Evolutionary conservation across 2,888 invertebrate species (phyloP).

Genomic region (Idaea biselata): DNA sequence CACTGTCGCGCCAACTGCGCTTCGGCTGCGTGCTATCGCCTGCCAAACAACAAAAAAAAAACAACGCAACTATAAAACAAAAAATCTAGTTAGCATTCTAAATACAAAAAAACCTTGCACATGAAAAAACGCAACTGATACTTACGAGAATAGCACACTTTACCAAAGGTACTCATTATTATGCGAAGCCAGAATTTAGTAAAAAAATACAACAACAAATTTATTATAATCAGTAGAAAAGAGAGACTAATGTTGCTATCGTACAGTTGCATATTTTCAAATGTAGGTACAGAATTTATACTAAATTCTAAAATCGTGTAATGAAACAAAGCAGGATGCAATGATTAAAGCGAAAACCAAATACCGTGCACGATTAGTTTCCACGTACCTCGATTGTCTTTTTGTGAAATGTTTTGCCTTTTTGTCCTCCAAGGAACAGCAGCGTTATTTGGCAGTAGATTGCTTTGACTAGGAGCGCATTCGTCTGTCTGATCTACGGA

Average conservation of each 20-base stretch:
- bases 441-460: constrained; percentile 64
- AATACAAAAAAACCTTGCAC: background rate
- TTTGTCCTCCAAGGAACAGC: constrained; percentile 74
- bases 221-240: no score
- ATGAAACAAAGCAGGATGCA: constrained; percentile 58
- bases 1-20: constrained; percentile 81
- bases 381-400: constrained; percentile 76
- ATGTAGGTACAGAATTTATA: constrained; percentile 9
- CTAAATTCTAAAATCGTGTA: constrained; percentile 31
- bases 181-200: no score
- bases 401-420: constrained; percentile 73
- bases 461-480: constrained; percentile 69
- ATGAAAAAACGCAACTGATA: background rate
- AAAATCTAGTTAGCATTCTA: constrained; percentile 12
- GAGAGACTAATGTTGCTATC: no score
- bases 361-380: constrained; percentile 70
- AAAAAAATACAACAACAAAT: no score
- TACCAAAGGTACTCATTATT: background rate
- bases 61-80: constrained; percentile 44
- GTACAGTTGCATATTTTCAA: background rate
- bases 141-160: background rate
- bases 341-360: constrained; percentile 71
- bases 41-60: constrained; percentile 60
- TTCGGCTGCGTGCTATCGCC: constrained; percentile 72
- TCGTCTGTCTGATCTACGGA: constrained; percentile 65